Evolutionary conservation across 1,140 invertebrate species (phyloP), one percentile per base, ranked within the genome.

Genomic region (Papilio glaucus): DNA sequence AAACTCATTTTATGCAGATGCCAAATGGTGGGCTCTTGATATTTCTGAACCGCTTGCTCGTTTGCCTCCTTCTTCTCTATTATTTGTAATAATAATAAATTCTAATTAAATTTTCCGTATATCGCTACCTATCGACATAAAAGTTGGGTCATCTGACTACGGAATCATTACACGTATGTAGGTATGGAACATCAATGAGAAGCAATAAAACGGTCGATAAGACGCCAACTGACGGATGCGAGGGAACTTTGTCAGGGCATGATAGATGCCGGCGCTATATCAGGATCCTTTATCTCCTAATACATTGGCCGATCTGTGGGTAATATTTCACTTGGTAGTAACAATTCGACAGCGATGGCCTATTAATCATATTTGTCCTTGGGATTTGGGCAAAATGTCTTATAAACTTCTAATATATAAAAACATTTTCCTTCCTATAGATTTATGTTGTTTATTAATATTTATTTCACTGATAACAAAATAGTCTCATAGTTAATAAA

Each of bases 281-380:
- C 49, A 57, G 49, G 49, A 24, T 12, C 18, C 49, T 57, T 57
- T 57, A 57, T 57, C 49, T 57, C 21, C 49, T 57, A 57, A 57
- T 57, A 57, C 49, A 57, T 57, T 57, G 49, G 21, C 49, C 49
- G 49, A 57, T 57, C 21, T 57, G 49, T 57, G 49, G 49, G 21
- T 13, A 57, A 57, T 57, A 57, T 57, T 57, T 57, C 49, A 57
- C 21, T 57, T 18, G 49, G 9, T 57, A 21, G 49, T 57, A 57
- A 57, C 49, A 57, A 57, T 57, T 57, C 49, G 49, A 57, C 49
- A 57, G 49, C 49, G 49, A 57, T 57, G 49, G 49, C 49, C 49
- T 57, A 57, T 57, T 57, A 57, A 57, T 57, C 49, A 57, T 57
- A 57, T 57, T 57, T 26, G 49, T 57, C 49, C 49, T 57, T 57